Base-by-base conservation (phyloP, 2,113 vertebrate genomes). In the Choloepus hoffmanni region DNA sequence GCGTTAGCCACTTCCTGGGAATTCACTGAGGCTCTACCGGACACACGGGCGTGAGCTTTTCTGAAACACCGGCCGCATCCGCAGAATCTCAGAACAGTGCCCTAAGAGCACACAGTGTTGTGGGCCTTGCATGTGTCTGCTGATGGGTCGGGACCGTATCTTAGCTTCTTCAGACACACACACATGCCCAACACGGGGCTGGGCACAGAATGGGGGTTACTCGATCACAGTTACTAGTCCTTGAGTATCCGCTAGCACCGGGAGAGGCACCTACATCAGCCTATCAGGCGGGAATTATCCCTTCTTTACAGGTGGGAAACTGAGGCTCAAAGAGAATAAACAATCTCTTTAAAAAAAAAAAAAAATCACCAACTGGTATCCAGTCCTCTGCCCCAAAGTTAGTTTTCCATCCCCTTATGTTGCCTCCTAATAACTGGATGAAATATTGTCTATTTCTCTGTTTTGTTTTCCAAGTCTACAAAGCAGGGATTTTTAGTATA, bases 1-100 rank as follows among this genome's bases (percentile, higher is more conserved):
- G 11, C 58, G 33, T 60, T 15, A 4, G 63, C 50, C 76, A 24
- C 76, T 33, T 45, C 19, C 0, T 50, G 79, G 24, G 72, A 3
- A 43, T 0, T 1, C n/a, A 9, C 10, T 48, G 4, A 14, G 18
- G 60, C 70, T 85, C 53, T 24, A 7, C 0, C 3, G 26, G 12
- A 12, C 5, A 26, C 58, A 18, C 1, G 16, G 89, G 15, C 16
- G 1, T 62, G 53, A 16, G 53, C 53, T 58, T 58, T 58, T 58
- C 11, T 65, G 63, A 65, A 65, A 30, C 23, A 12, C 63, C n/a
- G 19, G n/a, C 36, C 2, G 10, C 68, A 36, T 23, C 36, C 9
- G n/a, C n/a, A 72, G 6, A 8, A 40, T 28, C 72, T 58, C 53
- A 1, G 14, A 33, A 53, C 1, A 0, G 14, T 3, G 50, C 53